phyloP scores from a whole-genome alignment of 2,113 vertebrate genomes.

The Pholis gunnellus region DNA sequence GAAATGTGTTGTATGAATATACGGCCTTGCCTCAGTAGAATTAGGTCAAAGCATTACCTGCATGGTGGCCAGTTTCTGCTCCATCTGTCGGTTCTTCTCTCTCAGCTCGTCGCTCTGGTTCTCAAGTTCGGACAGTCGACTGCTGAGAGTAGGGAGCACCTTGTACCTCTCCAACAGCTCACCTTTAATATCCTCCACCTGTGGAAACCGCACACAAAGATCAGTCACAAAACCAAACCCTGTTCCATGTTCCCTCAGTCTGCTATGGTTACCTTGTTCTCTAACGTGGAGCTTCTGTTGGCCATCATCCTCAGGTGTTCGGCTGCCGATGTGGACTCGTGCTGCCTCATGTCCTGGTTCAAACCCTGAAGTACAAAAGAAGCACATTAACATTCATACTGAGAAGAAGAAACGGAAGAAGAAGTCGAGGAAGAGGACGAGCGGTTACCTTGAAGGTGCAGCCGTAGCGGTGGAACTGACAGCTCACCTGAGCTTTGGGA shows the following conservation, averaged over 20 bases:
- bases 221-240: neutral
- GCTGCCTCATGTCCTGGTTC: slow-evolving; percentile 94
- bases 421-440: no score
- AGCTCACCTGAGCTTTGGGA: slow-evolving; percentile 97
- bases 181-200: slow-evolving; percentile 70
- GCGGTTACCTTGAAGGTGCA: slow-evolving; percentile 92
- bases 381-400: neutral
- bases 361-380: slow-evolving; percentile 85
- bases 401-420: neutral
- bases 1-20: no score
- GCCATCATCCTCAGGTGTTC: slow-evolving; percentile 95
- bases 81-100: slow-evolving; percentile 81
- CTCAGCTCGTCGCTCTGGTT: slow-evolving; percentile 78
- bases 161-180: slow-evolving; percentile 82
- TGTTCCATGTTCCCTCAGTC: neutral
- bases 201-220: neutral
- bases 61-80: slow-evolving; percentile 80
- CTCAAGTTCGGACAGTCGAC: slow-evolving; percentile 79
- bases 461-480: slow-evolving; percentile 95
- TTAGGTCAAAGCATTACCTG: slow-evolving; percentile 69
- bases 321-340: slow-evolving; percentile 91
- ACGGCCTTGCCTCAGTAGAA: neutral
- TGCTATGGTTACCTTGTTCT: slow-evolving; percentile 89
- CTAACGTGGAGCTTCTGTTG: slow-evolving; percentile 89
- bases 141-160: slow-evolving; percentile 80